A percentile compares a stretch with the other conserved stretches of the same genome.
Conservation (phyloP, 2,113 vertebrate species). For the Irena cyanogastra region DNA sequence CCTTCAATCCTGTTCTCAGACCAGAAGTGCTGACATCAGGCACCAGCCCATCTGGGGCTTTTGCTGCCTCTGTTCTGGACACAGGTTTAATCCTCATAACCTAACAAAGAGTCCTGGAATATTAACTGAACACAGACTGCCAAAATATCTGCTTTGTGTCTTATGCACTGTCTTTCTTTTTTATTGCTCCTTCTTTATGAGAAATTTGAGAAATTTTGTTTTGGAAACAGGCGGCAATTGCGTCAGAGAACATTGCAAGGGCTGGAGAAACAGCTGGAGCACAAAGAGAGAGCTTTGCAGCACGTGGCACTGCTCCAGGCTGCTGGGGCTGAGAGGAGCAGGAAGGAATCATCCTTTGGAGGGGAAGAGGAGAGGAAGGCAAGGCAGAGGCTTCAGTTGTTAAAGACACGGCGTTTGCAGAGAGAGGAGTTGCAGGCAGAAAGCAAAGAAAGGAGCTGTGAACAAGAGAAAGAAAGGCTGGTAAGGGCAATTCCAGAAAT, state of each 20-base stretch:
- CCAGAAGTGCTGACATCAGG: neutral
- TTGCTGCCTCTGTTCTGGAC: neutral
- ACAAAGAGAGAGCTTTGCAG: neutral
- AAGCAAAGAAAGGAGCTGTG: neutral
- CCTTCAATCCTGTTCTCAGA: neutral
- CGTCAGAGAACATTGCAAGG: constrained; percentile 31
- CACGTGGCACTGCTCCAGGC: constrained; percentile 17
- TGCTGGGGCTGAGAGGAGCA: constrained; percentile 35
- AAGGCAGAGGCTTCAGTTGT: constrained; percentile 31
- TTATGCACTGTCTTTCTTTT: neutral
- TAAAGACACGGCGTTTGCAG: neutral
- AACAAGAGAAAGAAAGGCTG: constrained; percentile 23
- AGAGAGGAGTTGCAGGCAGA: constrained; percentile 12
- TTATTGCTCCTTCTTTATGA: neutral
- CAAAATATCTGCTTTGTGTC: neutral
- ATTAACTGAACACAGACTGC: neutral
- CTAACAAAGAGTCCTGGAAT: neutral
- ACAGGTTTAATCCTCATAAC: neutral
- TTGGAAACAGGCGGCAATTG: constrained; percentile 37
- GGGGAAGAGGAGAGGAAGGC: constrained; percentile 17
- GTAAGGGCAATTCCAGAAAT: neutral
- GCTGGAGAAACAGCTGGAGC: constrained; percentile 52
- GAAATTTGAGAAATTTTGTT: constrained; percentile 20
- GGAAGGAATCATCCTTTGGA: neutral
- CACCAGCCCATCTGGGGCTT: neutral